Conservation (phyloP, 2,113 vertebrate genomes). For the Ailurus styani region DNA sequence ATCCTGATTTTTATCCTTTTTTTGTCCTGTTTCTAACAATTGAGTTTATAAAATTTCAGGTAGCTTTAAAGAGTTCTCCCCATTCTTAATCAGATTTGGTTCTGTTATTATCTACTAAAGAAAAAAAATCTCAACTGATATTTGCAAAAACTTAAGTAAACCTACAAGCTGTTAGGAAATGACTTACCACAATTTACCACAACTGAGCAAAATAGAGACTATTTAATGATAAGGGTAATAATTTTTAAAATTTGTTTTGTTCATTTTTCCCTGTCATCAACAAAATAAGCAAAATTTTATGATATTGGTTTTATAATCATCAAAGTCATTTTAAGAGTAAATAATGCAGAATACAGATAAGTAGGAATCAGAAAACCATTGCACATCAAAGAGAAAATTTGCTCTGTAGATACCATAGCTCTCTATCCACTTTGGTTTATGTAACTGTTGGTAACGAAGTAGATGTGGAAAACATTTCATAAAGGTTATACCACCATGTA, state of each 20-base stretch:
- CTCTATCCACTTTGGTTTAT: background rate
- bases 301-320: background rate
- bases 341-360: background rate
- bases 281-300: background rate
- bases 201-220: background rate
- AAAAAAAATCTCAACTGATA: background rate
- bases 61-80: background rate
- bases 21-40: background rate
- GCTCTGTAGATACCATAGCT: background rate
- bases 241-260: background rate
- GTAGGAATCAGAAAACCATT: background rate
- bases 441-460: background rate
- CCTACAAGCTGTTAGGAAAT: background rate
- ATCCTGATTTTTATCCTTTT: background rate
- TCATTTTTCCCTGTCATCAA: background rate
- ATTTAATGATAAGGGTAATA: background rate
- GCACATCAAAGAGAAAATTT: background rate
- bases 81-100: background rate
- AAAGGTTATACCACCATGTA: background rate
- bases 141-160: background rate
- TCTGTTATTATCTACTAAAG: background rate
- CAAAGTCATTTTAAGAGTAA: background rate
- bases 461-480: background rate
- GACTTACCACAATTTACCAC: background rate
- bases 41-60: background rate